Percentiles rank a stretch among this genome's conserved stretches.
phyloP scores from a whole-genome alignment of 2,888 invertebrate species.

The Diogma glabrata region DNA sequence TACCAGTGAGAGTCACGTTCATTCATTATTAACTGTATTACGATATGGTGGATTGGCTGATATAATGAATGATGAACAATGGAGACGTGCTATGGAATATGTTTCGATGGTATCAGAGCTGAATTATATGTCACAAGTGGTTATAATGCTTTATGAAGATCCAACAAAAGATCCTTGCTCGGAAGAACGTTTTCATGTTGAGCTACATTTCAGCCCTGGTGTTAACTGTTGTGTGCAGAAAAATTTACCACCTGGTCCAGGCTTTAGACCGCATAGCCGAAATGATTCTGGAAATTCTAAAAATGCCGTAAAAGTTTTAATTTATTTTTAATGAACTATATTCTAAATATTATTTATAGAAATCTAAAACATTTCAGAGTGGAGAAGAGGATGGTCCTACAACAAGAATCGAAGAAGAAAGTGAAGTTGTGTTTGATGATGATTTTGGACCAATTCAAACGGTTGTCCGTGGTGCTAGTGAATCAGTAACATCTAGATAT shows the following conservation, averaged over 20 bases:
- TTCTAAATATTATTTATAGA: constrained; percentile 14
- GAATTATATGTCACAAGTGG: constrained; percentile 99
- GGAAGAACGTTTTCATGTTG: constrained; percentile 93
- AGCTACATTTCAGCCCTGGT: constrained; percentile 97
- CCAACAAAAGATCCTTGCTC: constrained; percentile 88
- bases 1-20: constrained; percentile 98
- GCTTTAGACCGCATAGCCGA: constrained; percentile 82
- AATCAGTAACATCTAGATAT: constrained; percentile 21
- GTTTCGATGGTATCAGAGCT: constrained; percentile 95
- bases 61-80: constrained; percentile 87
- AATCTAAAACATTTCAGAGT: constrained; percentile 36
- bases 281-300: constrained; percentile 63
- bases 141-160: constrained; percentile 98
- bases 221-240: constrained; percentile 94
- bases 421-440: constrained; percentile 37
- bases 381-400: constrained; percentile 51
- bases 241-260: constrained; percentile 84
- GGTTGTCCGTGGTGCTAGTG: constrained; percentile 17
- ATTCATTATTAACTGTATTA: constrained; percentile 90
- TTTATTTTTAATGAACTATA: neutral
- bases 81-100: constrained; percentile 98
- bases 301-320: constrained; percentile 39
- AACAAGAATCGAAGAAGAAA: constrained; percentile 63
- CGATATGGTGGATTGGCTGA: constrained; percentile 84
- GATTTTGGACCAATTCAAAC: constrained; percentile 19